A percentile compares a stretch with the other conserved stretches of the same genome.
Evolutionary conservation across 1,140 invertebrate species (phyloP).

Genomic region (Theocolax elegans): DNA sequence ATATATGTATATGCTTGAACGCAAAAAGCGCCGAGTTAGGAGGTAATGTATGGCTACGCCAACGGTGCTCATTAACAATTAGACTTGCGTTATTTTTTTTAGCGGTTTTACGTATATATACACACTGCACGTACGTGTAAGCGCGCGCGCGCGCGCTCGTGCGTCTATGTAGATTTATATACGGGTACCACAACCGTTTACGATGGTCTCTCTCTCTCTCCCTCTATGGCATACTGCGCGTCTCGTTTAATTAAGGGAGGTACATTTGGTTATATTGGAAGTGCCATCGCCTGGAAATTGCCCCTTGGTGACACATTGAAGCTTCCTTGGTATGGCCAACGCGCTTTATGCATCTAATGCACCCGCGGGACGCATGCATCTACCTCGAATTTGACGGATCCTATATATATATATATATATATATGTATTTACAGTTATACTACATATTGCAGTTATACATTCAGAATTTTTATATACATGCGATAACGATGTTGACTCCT

Average conservation of each 20-base stretch:
- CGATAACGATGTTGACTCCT: no score
- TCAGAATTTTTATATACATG: no score
- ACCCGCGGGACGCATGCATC: conserved; percentile 24
- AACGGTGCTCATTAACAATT: conserved; percentile 36
- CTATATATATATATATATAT: no score
- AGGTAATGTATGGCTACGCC: conserved; percentile 15
- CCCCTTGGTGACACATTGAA: conserved; percentile 26
- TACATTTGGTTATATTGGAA: conserved; percentile 25
- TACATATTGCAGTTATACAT: no score
- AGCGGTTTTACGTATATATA: no score
- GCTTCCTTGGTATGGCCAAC: neutral
- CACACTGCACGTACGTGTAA: no score
- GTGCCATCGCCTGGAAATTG: conserved; percentile 30
- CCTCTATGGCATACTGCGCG: neutral
- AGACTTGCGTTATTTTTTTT: neutral
- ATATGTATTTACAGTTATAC: no score
- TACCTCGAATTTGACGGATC: conserved; percentile 12
- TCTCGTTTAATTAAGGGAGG: conserved; percentile 43
- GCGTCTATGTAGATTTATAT: no score
- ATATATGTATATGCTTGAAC: neutral
- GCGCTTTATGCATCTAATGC: neutral
- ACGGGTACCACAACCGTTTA: no score
- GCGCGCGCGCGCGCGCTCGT: no score
- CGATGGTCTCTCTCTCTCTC: neutral
- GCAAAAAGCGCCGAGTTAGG: conserved; percentile 5